These are phyloP conservation scores for Apodemia duryi DNA, from an alignment of 2,888 invertebrate species.

Conservation along the genomic window DNA sequence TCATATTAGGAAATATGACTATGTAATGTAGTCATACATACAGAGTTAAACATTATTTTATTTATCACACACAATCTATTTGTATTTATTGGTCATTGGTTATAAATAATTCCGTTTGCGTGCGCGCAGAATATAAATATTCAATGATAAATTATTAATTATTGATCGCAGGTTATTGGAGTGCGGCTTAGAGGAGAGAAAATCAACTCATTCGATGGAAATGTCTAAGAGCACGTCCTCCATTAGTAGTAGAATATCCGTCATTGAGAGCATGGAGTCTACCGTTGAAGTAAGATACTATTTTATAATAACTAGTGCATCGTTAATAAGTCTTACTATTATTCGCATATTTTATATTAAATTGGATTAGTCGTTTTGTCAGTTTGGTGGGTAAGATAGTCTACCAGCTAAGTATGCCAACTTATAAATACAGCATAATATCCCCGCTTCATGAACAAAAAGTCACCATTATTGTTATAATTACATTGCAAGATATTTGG, in stretches of 20 bases:
- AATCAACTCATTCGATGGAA: slow-evolving; percentile 67
- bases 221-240: slow-evolving; percentile 77
- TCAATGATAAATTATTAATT: slow-evolving; percentile 3
- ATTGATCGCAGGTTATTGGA: slow-evolving; percentile 54
- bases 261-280: slow-evolving; percentile 59
- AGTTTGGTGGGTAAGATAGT: too few species aligned
- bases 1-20: too few species aligned
- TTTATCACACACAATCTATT: background rate
- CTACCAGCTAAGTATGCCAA: too few species aligned
- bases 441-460: too few species aligned
- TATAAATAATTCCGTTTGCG: background rate
- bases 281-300: slow-evolving; percentile 30
- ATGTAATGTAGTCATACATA: too few species aligned
- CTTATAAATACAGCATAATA: too few species aligned
- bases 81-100: background rate
- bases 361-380: too few species aligned
- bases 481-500: too few species aligned
- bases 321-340: background rate
- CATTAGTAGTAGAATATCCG: slow-evolving; percentile 66
- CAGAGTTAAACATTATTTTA: background rate
- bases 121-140: slow-evolving; percentile 14
- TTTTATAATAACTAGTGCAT: background rate
- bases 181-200: slow-evolving; percentile 63
- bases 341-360: slow-evolving; percentile 3
- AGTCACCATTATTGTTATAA: too few species aligned